phyloP scores from a whole-genome alignment of 1,140 invertebrate genomes.

The Magallana ariakensis region DNA sequence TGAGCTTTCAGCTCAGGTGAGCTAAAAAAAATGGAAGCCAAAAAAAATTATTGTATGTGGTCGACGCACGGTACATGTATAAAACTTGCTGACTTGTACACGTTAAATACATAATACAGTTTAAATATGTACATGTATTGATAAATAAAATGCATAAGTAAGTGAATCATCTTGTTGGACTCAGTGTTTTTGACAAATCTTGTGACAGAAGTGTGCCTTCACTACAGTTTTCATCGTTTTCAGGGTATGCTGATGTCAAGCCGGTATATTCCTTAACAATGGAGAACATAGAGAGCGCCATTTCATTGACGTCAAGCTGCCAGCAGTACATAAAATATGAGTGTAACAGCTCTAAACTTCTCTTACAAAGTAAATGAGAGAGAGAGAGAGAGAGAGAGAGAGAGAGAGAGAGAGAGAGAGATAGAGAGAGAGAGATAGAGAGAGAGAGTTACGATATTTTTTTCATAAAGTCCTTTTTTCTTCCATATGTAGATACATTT shows the following conservation, averaged over 20 bases:
- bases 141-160: no score
- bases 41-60: no score
- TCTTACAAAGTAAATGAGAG: neutral
- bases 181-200: neutral
- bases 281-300: neutral
- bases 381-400: neutral
- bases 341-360: neutral
- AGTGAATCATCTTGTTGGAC: no score
- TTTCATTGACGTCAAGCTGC: neutral
- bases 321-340: conserved; percentile 3
- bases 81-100: no score
- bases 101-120: no score
- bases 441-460: neutral
- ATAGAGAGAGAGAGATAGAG: neutral
- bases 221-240: neutral
- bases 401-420: neutral
- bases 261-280: conserved; percentile 2
- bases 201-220: neutral
- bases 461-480: neutral
- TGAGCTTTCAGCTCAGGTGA: no score
- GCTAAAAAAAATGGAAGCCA: no score
- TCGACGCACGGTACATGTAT: no score
- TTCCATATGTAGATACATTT: neutral
- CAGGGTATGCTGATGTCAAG: neutral
- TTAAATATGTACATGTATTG: no score